Conservation (phyloP, 2,113 vertebrate species). For the Microtus ochrogaster region DNA sequence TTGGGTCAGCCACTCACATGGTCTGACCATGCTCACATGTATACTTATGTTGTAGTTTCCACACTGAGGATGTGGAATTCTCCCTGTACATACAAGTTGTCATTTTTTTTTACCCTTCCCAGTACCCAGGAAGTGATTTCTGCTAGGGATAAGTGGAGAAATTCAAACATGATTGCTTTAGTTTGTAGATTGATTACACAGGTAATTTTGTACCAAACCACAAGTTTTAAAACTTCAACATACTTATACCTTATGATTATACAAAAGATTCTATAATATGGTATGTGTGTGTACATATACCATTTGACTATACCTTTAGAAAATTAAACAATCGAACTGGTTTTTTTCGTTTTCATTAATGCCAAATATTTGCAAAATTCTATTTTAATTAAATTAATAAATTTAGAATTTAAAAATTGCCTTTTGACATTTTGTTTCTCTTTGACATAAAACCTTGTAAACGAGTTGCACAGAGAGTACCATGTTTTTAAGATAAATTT, state of each 20-base stretch:
- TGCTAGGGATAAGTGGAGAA: neutral
- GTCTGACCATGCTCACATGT: neutral
- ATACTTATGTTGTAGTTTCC: neutral
- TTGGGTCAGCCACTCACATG: neutral
- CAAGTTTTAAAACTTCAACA: neutral
- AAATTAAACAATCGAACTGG: neutral
- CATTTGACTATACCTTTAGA: neutral
- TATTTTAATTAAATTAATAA: neutral
- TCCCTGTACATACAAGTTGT: neutral
- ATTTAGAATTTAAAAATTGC: neutral
- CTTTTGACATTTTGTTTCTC: neutral
- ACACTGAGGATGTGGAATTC: neutral
- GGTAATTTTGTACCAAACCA: neutral
- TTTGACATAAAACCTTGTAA: conserved; percentile 3
- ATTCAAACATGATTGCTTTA: neutral
- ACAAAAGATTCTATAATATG: neutral
- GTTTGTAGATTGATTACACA: conserved; percentile 13
- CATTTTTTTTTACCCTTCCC: neutral
- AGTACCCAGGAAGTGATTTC: neutral
- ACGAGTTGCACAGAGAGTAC: neutral
- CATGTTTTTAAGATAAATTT: neutral
- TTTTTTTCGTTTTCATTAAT: neutral
- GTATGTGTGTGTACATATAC: too few relatives aligned
- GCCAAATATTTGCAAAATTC: neutral
- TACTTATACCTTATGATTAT: neutral